Conservation (phyloP, 23 tunicate species). For the Trididemnum clinides region DNA sequence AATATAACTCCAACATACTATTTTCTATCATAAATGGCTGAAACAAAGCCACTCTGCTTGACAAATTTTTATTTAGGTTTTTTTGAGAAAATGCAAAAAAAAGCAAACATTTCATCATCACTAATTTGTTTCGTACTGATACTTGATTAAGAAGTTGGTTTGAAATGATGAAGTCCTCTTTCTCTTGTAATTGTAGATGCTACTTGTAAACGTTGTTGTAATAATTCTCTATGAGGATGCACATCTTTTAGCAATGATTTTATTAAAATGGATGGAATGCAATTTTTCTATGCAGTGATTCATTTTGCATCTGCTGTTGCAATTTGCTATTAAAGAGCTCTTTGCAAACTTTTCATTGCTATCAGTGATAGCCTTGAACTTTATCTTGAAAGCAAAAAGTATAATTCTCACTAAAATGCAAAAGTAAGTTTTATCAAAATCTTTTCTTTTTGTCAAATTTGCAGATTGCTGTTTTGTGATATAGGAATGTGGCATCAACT, state of each 20-base stretch:
- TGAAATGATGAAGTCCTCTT: constrained; percentile 1
- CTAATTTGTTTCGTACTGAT: neutral
- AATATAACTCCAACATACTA: neutral
- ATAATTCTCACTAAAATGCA: neutral
- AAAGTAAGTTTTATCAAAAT: neutral
- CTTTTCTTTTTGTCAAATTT: no score
- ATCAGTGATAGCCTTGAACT: neutral
- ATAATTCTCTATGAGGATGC: neutral
- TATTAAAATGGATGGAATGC: neutral
- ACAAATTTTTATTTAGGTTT: neutral
- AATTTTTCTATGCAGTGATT: neutral
- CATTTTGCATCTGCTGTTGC: neutral
- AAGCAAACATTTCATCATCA: no score
- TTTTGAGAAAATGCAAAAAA: neutral
- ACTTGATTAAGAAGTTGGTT: neutral
- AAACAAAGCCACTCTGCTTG: constrained; percentile 1
- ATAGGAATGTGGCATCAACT: no score
- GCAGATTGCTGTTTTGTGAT: no score
- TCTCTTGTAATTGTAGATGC: neutral
- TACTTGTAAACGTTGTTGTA: neutral
- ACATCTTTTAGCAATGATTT: neutral
- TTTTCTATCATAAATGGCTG: neutral
- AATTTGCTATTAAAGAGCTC: neutral
- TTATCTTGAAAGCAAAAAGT: neutral
- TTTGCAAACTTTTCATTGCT: neutral